Percentiles rank a stretch among this genome's conserved stretches.
These are phyloP conservation scores for Rhagonycha lutea DNA, from an alignment of 2,888 invertebrate genomes.

Conservation along the genomic window DNA sequence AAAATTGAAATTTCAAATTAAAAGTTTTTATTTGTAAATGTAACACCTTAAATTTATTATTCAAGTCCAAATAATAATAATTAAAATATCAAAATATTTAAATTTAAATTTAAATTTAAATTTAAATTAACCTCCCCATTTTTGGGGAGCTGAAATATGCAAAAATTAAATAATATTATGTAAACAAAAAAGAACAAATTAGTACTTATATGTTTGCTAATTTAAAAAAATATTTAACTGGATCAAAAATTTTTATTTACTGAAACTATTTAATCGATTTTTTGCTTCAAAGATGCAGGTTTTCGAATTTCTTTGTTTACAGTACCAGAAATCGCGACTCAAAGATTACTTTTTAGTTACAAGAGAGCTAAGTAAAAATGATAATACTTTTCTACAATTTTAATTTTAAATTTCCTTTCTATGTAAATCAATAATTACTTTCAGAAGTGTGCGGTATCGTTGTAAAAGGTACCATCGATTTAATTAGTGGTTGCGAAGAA, in stretches of 20 bases:
- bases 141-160: too few relatives aligned
- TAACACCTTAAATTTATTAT: too few relatives aligned
- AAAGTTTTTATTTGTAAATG: too few relatives aligned
- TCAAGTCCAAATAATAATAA: too few relatives aligned
- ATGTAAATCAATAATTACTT: background rate
- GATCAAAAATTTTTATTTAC: background rate
- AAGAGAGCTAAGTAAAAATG: background rate
- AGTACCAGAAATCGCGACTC: background rate
- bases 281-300: background rate
- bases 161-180: too few relatives aligned
- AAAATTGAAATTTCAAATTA: too few relatives aligned
- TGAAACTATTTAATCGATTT: background rate
- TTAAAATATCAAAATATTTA: too few relatives aligned
- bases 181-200: too few relatives aligned
- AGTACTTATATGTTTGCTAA: too few relatives aligned
- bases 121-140: too few relatives aligned
- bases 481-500: background rate
- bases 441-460: background rate
- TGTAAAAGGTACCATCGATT: background rate
- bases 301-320: background rate
- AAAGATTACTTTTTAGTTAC: background rate
- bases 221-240: background rate
- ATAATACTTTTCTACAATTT: background rate
- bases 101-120: too few relatives aligned
- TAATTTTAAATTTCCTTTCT: background rate